phyloP scores from a whole-genome alignment of 2,113 vertebrate species.

The Aptenodytes patagonicus region DNA sequence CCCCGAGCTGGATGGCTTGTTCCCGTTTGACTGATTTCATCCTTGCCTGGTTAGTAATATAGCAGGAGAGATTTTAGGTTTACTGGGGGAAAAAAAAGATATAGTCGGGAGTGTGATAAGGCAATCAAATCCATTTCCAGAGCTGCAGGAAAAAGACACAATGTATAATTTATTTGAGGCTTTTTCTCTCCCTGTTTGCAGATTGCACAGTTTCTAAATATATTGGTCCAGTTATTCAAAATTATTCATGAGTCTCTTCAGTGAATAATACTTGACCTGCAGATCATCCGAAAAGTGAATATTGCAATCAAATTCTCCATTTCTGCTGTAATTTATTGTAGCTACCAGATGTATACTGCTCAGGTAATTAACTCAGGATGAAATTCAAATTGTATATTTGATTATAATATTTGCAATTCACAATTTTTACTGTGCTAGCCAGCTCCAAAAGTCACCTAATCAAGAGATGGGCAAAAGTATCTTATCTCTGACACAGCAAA shows the following conservation, averaged over 20 bases:
- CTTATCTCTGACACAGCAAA: not conserved
- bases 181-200: not conserved
- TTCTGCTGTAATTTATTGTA: not conserved
- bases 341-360: not conserved
- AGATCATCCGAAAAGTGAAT: not conserved
- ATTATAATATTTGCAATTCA: not conserved
- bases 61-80: not conserved
- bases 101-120: not conserved
- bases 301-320: not conserved
- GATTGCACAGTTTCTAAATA: conserved; percentile 19
- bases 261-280: not conserved
- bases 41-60: not conserved
- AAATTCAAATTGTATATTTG: not conserved
- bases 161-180: not conserved
- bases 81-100: not conserved
- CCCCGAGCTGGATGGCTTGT: not conserved
- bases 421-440: not conserved
- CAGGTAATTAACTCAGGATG: not conserved
- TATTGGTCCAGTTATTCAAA: conserved; percentile 16
- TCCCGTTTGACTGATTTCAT: not conserved
- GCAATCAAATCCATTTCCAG: not conserved
- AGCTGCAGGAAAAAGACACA: not conserved
- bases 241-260: conserved; percentile 17
- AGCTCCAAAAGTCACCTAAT: not conserved
- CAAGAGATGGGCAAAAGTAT: not conserved